Evolutionary conservation across 2,113 vertebrate species (phyloP).

Genomic region (Heloderma charlesbogerti): DNA sequence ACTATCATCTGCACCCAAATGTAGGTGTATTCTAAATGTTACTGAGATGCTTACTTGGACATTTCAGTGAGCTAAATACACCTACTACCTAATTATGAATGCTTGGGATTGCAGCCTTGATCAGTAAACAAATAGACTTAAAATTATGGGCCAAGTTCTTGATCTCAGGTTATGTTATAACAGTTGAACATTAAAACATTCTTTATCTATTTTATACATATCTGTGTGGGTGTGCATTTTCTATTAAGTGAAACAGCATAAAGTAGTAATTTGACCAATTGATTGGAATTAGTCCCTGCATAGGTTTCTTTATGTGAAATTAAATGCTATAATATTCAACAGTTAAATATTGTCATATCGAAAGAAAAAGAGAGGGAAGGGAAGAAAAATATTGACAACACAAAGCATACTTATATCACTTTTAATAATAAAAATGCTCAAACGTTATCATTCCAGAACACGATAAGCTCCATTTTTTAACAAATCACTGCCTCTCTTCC

Average conservation of each 20-base stretch:
- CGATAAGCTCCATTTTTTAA: no score
- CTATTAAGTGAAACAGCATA: background rate
- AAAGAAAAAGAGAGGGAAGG: background rate
- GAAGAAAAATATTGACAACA: background rate
- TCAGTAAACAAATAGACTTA: conserved; percentile 5
- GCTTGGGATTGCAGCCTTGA: background rate
- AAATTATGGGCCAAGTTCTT: conserved; percentile 15
- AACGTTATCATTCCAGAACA: background rate
- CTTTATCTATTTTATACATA: no score
- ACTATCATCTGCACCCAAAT: background rate
- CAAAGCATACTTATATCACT: background rate
- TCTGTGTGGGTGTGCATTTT: background rate
- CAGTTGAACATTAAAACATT: no score
- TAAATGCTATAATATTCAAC: background rate
- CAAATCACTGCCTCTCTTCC: no score
- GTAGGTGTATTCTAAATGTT: background rate
- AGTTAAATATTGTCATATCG: background rate
- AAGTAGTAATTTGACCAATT: background rate
- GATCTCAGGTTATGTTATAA: no score
- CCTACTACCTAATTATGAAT: background rate
- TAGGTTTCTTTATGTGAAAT: background rate
- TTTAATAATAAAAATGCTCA: background rate
- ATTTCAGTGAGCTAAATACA: background rate
- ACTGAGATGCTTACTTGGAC: background rate
- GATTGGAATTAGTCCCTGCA: background rate